Evolutionary conservation across 1,140 invertebrate species (phyloP), one percentile per base, ranked within the genome.

Genomic region (Rhyacophila brunnea): DNA sequence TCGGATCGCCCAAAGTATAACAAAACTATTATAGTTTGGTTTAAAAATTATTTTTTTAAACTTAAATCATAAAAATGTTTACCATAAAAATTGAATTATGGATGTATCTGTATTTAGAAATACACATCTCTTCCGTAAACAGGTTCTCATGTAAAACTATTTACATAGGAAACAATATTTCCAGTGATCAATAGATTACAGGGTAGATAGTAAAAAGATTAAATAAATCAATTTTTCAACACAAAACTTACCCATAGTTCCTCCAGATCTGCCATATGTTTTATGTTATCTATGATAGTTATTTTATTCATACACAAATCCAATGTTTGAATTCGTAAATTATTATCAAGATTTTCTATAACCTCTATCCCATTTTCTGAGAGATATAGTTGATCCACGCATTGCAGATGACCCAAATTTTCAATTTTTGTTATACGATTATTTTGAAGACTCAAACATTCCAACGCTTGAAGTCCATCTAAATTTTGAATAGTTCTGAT

Each of bases 221-320:
- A n/a, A n/a, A n/a, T n/a, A n/a, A n/a, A n/a, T n/a, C n/a, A n/a
- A n/a, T n/a, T n/a, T n/a, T n/a, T n/a, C n/a, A n/a, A n/a, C n/a
- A n/a, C n/a, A n/a, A n/a, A 6, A 11, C 51, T 54, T 83, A 95
- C 92, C 96, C 97, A 99, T 70, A 99, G 86, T 74, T 99, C 96
- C 71, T 93, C 86, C 35, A 99, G 77, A 23, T 87, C 74, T 5
- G 65, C 69, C 60, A 98, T 80, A 72, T 92, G 87, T 11, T 78
- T 71, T 9, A 98, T 73, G 75, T 95, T 93, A 66, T 90, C 82
- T 56, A 99, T 87, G 5, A 75, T 78, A 49, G 85, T 86, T 11
- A 99, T 90, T 72, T 88, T 85, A 75, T 99, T 99, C 46, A 86
- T 82, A 0, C 95, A 92, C 61, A 98, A 71, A 80, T 99, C 96